Base-by-base conservation (phyloP, 2,113 vertebrate species). In the Cairina moschata region DNA sequence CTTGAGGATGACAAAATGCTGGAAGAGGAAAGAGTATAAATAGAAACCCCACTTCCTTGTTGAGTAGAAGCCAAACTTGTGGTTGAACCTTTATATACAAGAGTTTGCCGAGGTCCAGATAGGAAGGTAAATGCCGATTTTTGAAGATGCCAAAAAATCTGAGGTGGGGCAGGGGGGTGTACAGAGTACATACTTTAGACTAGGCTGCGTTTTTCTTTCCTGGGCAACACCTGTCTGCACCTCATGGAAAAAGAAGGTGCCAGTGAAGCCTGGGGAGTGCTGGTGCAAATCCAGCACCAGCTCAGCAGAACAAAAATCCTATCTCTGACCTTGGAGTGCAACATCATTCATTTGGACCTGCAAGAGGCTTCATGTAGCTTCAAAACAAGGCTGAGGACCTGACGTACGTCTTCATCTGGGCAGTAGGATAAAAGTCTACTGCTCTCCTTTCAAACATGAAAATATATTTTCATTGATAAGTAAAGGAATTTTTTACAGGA, bases 21-120 rank as follows among this genome's bases (percentile, higher is more conserved):
- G 94, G 95, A 93, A 92, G 83, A 93, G 95, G 89, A 93, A 96
- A 96, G 83, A 68, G 44, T 97, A 95, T 97, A 95, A 96, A 95
- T 97, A 96, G 96, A 93, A 96, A 89, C 44, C n/a, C 80, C 74
- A 92, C 92, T 97, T 97, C 95, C 96, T 95, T 88, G 77, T 95
- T 97, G 92, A 95, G 92, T 79, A 58, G 86, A 84, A 86, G 95
- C 95, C 95, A 96, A 89, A 48, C 58, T 79, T 87, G 93, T 93
- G 94, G 92, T 88, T 82, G 69, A 93, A 84, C 83, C 62, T 87
- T 92, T 82, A 48, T 91, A 4, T 74, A 67, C 5, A 17, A 75
- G 86, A 95, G 56, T 92, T 89, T 0, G 11, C 77, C 62, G 77
- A 82, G 66, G 77, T 95, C 91, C 71, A 83, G 56, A 78, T 71